Evolutionary conservation across 2,888 invertebrate species (phyloP).

Genomic region (Sphaerophoria taeniata): DNA sequence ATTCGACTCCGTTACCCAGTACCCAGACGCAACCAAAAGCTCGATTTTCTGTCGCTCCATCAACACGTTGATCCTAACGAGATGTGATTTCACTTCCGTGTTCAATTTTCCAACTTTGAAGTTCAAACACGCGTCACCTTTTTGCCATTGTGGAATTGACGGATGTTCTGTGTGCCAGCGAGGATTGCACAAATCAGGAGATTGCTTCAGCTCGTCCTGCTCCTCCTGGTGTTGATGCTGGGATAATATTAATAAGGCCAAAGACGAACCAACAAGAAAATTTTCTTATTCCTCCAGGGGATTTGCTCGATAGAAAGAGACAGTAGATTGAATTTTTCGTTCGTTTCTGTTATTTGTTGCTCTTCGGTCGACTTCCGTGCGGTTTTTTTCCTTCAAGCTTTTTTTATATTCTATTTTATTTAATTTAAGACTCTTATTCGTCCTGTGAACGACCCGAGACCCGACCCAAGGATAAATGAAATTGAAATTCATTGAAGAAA

Average conservation of each 20-base stretch:
- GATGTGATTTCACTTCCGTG: constrained; percentile 75
- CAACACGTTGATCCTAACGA: constrained; percentile 75
- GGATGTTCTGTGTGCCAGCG: constrained; percentile 39
- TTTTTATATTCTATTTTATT: constrained; percentile 36
- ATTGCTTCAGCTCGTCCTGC: background rate
- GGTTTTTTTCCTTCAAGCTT: background rate
- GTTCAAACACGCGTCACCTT: constrained; percentile 73
- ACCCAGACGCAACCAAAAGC: background rate
- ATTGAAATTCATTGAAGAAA: constrained; percentile 73
- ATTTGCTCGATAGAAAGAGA: constrained; percentile 15
- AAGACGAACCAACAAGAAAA: constrained; percentile 45
- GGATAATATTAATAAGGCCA: constrained; percentile 66
- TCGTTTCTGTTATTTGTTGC: constrained; percentile 30
- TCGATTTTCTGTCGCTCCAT: constrained; percentile 29
- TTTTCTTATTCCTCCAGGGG: constrained; percentile 49
- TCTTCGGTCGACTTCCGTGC: constrained; percentile 18
- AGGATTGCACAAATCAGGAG: constrained; percentile 45
- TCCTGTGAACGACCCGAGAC: constrained; percentile 63
- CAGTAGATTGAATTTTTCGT: background rate
- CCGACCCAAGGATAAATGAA: constrained; percentile 72
- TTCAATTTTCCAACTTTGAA: constrained; percentile 69
- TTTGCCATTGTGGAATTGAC: constrained; percentile 42
- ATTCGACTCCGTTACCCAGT: constrained; percentile 46
- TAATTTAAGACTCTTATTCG: constrained; percentile 67
- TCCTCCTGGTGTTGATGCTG: constrained; percentile 3